Evolutionary conservation across 2,113 vertebrate species (phyloP).

Genomic region (Microcebus jonahi): DNA sequence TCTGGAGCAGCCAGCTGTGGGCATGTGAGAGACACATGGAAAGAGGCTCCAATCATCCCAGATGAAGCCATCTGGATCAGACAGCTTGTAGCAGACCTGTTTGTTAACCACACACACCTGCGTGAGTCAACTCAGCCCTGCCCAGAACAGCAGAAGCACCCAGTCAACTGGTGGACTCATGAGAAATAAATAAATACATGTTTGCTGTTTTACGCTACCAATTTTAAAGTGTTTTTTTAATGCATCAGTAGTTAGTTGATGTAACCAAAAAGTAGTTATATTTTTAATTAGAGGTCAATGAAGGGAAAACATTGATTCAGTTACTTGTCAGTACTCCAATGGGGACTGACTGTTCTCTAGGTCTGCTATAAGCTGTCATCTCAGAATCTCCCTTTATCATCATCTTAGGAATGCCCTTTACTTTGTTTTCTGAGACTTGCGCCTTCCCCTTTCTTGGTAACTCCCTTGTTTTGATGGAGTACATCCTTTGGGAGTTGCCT

Average conservation of each 20-base stretch:
- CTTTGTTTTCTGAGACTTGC: constrained; percentile 1
- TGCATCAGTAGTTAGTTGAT: neutral
- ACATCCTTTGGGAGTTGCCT: neutral
- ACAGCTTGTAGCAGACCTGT: neutral
- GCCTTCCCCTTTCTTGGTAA: constrained; percentile 14
- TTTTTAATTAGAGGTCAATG: constrained; percentile 6
- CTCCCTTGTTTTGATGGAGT: constrained; percentile 16
- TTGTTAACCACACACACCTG: neutral
- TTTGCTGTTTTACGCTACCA: neutral
- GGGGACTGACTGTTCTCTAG: neutral
- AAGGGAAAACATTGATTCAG: neutral
- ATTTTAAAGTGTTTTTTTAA: constrained; percentile 34
- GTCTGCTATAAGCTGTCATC: neutral
- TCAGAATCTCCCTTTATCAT: neutral
- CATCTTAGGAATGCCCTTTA: constrained; percentile 6
- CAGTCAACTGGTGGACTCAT: neutral
- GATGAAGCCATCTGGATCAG: neutral
- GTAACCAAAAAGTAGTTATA: neutral
- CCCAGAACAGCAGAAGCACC: neutral
- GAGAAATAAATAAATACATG: constrained; percentile 13
- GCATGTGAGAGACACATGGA: neutral
- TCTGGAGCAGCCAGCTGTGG: neutral
- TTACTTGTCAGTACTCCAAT: neutral
- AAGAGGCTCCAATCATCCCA: neutral
- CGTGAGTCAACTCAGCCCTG: neutral